Evolutionary conservation across 2,113 vertebrate genomes (phyloP), one percentile per base, ranked within the genome.

Genomic region (Lycaon pictus): DNA sequence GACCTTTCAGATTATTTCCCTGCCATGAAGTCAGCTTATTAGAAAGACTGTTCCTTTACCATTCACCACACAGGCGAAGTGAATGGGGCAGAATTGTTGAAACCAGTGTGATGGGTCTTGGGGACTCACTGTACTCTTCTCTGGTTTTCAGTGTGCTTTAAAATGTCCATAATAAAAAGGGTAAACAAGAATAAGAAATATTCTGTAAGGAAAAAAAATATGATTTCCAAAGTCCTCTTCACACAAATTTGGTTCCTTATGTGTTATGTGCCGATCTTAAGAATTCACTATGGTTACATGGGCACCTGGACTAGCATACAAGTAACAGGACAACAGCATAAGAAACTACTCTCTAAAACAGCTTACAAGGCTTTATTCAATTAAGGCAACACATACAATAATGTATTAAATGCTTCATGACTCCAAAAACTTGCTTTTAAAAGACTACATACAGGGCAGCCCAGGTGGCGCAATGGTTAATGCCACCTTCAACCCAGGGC

Each of bases 351-450:
- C 74, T 81, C 58, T 69, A 71, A 74, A 91, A 67, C 32, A 79
- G 48, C n/a, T 67, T 19, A n/a, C 27, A 65, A 90, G 86, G 43
- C 86, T 94, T 72, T 9, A 48, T 51, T 74, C 53, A 90, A 92
- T 65, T 62, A 43, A 95, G 23, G 29, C 32, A 84, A 93, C 43
- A 84, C 19, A 76, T 29, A 71, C 3, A 25, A 37, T 55, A 58
- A 77, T 4, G 5, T 63, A 90, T n/a, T n/a, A 58, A 67, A 76
- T 60, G 69, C 51, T 71, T 32, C 80, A 20, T 77, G 55, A 83
- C 74, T 95, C 53, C 35, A 92, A 90, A 96, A 92, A 48, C 43
- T 23, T 95, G 53, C 37, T 87, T 88, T 87, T n/a, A 83, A 81
- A 96, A 97, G 69, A 90, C 67, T 32, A 35, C 51, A 83, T 16